Percentiles rank a stretch among this genome's conserved stretches.
phyloP scores from a whole-genome alignment of 1,140 invertebrate genomes.

The Diplogasteroides magnus region DNA sequence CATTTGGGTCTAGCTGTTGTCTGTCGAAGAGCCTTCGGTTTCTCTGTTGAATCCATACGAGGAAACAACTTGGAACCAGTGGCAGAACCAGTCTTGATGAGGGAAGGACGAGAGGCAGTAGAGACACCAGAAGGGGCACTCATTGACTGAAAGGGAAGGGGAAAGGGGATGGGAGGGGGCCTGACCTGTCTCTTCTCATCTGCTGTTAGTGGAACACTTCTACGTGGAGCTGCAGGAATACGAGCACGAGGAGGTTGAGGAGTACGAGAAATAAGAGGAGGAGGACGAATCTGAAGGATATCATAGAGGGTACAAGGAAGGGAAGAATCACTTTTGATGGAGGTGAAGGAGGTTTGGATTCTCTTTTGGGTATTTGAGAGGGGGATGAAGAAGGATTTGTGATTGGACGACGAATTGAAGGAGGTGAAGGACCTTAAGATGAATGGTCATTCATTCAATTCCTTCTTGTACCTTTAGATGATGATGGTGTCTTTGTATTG shows the following conservation, averaged over 20 bases:
- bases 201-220: not conserved
- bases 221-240: not conserved
- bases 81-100: slow-evolving; percentile 21
- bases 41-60: not conserved
- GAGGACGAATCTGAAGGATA: no score
- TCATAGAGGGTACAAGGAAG: no score
- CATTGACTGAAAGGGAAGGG: no score
- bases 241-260: not conserved
- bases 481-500: no score
- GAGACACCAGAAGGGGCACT: slow-evolving; percentile 11
- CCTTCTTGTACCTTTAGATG: no score
- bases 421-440: no score
- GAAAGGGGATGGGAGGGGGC: not conserved
- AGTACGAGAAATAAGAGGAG: not conserved
- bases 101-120: slow-evolving; percentile 18
- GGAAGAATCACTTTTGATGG: no score
- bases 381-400: no score
- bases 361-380: no score
- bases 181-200: not conserved
- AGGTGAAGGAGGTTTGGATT: no score
- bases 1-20: not conserved
- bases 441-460: no score
- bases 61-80: not conserved
- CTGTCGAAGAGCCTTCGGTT: not conserved
- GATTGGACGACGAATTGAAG: no score